phyloP scores from a whole-genome alignment of 2,888 invertebrate species.

The Drosophila basisetae region DNA sequence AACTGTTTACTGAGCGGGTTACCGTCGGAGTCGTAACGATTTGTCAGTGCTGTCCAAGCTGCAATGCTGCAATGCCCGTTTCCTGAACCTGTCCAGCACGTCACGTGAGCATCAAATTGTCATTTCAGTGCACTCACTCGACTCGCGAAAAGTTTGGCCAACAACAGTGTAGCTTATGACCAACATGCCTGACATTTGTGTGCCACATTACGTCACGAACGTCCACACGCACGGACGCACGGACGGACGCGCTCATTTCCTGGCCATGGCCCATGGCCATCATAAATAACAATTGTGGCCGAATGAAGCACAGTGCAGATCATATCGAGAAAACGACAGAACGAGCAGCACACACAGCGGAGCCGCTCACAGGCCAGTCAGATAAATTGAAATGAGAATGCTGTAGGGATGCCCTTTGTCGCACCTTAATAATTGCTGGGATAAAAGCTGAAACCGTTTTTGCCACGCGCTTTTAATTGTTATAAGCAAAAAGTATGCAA shows the following conservation, averaged over 20 bases:
- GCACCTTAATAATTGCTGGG: constrained; percentile 16
- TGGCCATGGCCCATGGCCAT: constrained; percentile 38
- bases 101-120: constrained; percentile 41
- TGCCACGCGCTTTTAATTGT: constrained; percentile 61
- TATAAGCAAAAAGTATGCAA: constrained; percentile 50
- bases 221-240: constrained; percentile 19
- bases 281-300: constrained; percentile 70
- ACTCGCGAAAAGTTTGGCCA: constrained; percentile 1
- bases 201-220: constrained; percentile 45
- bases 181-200: constrained; percentile 51
- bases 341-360: constrained; percentile 22
- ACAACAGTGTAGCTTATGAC: constrained; percentile 1
- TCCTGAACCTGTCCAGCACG: constrained; percentile 30
- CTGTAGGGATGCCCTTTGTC: constrained; percentile 6
- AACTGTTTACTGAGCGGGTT: constrained; percentile 25
- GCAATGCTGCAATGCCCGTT: constrained; percentile 21
- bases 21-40: constrained; percentile 50
- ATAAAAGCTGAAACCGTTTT: constrained; percentile 35
- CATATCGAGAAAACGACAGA: constrained; percentile 35
- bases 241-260: constrained; percentile 49
- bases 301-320: constrained; percentile 24
- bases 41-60: constrained; percentile 59
- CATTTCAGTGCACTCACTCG: constrained; percentile 33
- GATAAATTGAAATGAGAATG: neutral
- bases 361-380: constrained; percentile 12